These are phyloP conservation scores for Hormaphis cornu DNA, from an alignment of 1,140 invertebrate species.

Conservation along the genomic window DNA sequence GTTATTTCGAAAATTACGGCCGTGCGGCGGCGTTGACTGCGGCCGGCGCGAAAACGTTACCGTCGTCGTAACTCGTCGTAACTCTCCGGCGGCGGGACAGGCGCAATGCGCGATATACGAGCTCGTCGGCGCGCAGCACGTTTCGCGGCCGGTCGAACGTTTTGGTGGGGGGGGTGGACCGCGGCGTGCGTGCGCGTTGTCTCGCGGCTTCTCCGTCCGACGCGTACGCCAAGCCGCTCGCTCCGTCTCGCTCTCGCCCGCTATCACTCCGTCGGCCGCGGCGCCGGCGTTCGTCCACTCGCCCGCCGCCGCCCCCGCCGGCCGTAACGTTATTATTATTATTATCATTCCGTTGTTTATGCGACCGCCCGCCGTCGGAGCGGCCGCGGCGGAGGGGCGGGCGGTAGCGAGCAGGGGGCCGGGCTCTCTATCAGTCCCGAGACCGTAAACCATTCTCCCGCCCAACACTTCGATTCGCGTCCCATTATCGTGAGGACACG, in stretches of 20 bases:
- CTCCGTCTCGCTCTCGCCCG: not conserved
- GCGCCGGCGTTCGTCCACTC: slow-evolving; percentile 17
- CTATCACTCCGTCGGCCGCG: slow-evolving; percentile 12
- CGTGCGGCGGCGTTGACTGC: not conserved
- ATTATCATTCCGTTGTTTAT: too few relatives aligned
- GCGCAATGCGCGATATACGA: slow-evolving; percentile 27
- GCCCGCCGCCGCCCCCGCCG: not conserved
- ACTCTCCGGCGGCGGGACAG: slow-evolving; percentile 18
- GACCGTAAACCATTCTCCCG: slow-evolving; percentile 31
- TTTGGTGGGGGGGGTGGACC: not conserved
- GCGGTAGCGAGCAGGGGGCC: slow-evolving; percentile 25
- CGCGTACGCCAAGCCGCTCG: not conserved
- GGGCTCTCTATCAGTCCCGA: slow-evolving; percentile 30
- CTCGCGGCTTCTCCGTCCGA: slow-evolving; percentile 17
- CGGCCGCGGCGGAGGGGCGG: not conserved
- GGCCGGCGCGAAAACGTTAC: not conserved
- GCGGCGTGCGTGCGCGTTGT: not conserved
- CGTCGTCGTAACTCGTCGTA: slow-evolving; percentile 30
- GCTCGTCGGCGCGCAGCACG: slow-evolving; percentile 11
- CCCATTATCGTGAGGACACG: slow-evolving; percentile 29
- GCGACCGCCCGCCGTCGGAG: not conserved
- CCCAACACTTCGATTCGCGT: slow-evolving; percentile 31
- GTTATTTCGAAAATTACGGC: not conserved
- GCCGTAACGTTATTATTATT: too few relatives aligned
- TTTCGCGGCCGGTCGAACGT: not conserved